Evolutionary conservation across 2,888 invertebrate species (phyloP).

Genomic region (Metopia argyrocephala): DNA sequence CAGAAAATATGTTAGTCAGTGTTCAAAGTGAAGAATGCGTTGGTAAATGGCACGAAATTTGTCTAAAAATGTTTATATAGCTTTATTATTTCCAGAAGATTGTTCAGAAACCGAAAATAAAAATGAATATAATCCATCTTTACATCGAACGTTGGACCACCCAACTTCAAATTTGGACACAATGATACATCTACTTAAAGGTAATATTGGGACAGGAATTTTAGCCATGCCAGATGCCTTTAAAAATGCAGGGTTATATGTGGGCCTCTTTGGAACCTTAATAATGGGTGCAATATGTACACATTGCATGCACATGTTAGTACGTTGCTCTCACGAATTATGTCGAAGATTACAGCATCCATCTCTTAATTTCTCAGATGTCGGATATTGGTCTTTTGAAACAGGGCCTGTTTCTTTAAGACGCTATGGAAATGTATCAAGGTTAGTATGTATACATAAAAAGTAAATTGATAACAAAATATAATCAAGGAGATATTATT

Average conservation of each 20-base stretch:
- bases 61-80: not conserved
- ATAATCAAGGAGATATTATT: too few species aligned
- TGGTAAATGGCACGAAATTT: constrained; percentile 66
- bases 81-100: constrained; percentile 50
- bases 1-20: constrained; percentile 78
- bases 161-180: constrained; percentile 90
- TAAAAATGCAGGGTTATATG: constrained; percentile 91
- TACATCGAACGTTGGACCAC: constrained; percentile 85
- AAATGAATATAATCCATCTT: constrained; percentile 81
- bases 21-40: constrained; percentile 76
- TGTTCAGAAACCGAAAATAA: constrained; percentile 68
- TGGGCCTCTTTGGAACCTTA: constrained; percentile 90
- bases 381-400: constrained; percentile 86
- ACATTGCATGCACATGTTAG: constrained; percentile 94
- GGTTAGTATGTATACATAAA: constrained; percentile 61
- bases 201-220: constrained; percentile 94
- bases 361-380: constrained; percentile 88
- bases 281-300: constrained; percentile 92
- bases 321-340: constrained; percentile 86
- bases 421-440: constrained; percentile 73
- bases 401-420: constrained; percentile 85
- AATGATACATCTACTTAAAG: constrained; percentile 86
- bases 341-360: constrained; percentile 84
- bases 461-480: not conserved
- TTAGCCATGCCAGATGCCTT: constrained; percentile 98